These are phyloP conservation scores for Eledone cirrhosa DNA, from an alignment of 2,888 invertebrate species.

Conservation along the genomic window DNA sequence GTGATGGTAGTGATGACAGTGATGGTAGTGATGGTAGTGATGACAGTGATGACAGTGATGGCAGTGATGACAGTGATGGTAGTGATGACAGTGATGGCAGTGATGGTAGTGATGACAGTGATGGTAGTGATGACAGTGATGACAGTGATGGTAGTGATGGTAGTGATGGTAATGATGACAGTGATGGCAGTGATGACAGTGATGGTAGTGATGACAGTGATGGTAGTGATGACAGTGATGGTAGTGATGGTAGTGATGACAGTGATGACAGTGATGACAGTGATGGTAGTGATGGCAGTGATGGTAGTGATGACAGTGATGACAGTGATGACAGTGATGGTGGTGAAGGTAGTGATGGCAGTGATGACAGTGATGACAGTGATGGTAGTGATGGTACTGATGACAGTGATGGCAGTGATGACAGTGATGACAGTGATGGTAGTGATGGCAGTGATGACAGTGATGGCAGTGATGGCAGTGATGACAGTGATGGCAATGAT, in stretches of 20 bases:
- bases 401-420: not conserved
- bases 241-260: slow-evolving; percentile 12
- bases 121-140: slow-evolving; percentile 7
- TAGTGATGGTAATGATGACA: not conserved
- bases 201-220: slow-evolving; percentile 3
- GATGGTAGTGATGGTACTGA: not conserved
- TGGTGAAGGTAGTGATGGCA: slow-evolving; percentile 7
- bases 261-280: not conserved
- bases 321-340: not conserved
- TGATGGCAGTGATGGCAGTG: not conserved
- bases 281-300: not conserved
- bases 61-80: not conserved
- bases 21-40: not conserved
- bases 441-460: not conserved
- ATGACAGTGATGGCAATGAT: no score
- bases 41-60: not conserved
- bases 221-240: slow-evolving; percentile 1
- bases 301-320: not conserved
- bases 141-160: slow-evolving; percentile 8
- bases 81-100: not conserved
- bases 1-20: not conserved
- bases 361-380: not conserved
- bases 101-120: slow-evolving; percentile 7
- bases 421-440: not conserved
- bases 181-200: slow-evolving; percentile 9